Conservation (phyloP, 2,797 vertebrate species). For the Masticophis lateralis region DNA sequence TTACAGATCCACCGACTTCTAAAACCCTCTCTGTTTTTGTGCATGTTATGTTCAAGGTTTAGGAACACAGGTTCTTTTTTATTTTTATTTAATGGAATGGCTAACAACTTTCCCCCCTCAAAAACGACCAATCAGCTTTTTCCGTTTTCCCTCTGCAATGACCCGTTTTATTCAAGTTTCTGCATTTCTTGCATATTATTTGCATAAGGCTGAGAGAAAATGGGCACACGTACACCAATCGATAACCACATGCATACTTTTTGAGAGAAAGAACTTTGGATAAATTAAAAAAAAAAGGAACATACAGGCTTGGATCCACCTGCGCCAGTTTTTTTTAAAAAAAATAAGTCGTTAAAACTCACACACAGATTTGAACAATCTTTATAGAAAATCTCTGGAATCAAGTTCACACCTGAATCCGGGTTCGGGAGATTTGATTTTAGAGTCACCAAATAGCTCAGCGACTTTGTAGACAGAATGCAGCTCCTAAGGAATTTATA, state of each 20-base stretch:
- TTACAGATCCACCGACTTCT: constrained; percentile 68
- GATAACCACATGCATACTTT: not conserved
- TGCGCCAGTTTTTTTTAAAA: constrained; percentile 60
- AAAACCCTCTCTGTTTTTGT: constrained; percentile 68
- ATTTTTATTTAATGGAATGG: constrained; percentile 49
- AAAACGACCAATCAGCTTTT: constrained; percentile 69
- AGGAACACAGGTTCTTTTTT: constrained; percentile 57
- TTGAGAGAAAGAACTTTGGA: constrained; percentile 70
- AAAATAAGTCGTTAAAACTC: constrained; percentile 70
- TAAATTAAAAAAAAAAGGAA: constrained; percentile 63
- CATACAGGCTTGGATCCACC: constrained; percentile 56
- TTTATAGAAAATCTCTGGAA: constrained; percentile 69
- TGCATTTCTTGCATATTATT: constrained; percentile 75
- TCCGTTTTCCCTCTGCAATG: constrained; percentile 71
- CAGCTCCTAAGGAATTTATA: constrained; percentile 74
- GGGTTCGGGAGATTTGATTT: constrained; percentile 71
- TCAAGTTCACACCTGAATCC: constrained; percentile 71
- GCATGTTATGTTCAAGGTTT: constrained; percentile 64
- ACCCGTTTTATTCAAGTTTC: constrained; percentile 75
- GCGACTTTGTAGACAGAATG: constrained; percentile 72
- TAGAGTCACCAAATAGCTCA: constrained; percentile 75
- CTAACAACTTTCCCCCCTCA: constrained; percentile 53
- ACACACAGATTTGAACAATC: constrained; percentile 72
- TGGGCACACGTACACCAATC: constrained; percentile 46
- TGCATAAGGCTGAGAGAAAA: constrained; percentile 77